phyloP scores from a whole-genome alignment of 1,140 invertebrate genomes.

The Lethocerus indicus region DNA sequence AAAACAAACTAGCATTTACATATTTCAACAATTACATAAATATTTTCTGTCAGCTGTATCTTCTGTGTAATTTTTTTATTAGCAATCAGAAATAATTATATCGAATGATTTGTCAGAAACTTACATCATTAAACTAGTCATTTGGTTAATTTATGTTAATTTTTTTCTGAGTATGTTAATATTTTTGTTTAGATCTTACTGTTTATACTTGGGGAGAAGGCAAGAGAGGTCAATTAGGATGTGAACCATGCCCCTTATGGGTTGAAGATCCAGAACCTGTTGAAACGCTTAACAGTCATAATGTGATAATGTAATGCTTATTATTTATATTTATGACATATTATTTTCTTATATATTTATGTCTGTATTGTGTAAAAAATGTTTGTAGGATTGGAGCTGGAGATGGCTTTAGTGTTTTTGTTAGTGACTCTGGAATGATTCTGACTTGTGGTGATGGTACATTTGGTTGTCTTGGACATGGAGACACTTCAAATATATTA shows the following conservation, averaged over 20 bases:
- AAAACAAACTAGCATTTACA: too few relatives aligned
- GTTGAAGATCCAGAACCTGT: constrained; percentile 35
- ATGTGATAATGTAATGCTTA: constrained; percentile 33
- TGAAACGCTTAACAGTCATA: constrained; percentile 38
- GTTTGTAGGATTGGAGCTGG: constrained; percentile 31
- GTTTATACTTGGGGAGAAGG: constrained; percentile 59
- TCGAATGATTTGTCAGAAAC: too few relatives aligned
- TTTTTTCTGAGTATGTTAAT: too few relatives aligned
- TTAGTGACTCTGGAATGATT: constrained; percentile 48
- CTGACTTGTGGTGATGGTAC: constrained; percentile 52
- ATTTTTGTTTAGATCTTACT: constrained; percentile 28
- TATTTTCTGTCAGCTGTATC: too few relatives aligned
- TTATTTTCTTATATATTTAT: background rate
- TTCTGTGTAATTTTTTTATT: too few relatives aligned
- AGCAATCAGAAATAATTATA: too few relatives aligned
- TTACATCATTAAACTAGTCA: too few relatives aligned
- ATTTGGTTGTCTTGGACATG: constrained; percentile 47
- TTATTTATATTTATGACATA: background rate
- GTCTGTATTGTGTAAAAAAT: background rate
- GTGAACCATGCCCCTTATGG: constrained; percentile 34
- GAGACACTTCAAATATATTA: constrained; percentile 35
- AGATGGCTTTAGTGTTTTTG: constrained; percentile 41
- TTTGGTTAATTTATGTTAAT: too few relatives aligned
- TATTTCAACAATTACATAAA: too few relatives aligned
- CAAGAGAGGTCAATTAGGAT: constrained; percentile 45